A percentile compares a stretch with the other conserved stretches of the same genome.
phyloP scores from a whole-genome alignment of 2,797 vertebrate species.

The Smutsia temminckii region DNA sequence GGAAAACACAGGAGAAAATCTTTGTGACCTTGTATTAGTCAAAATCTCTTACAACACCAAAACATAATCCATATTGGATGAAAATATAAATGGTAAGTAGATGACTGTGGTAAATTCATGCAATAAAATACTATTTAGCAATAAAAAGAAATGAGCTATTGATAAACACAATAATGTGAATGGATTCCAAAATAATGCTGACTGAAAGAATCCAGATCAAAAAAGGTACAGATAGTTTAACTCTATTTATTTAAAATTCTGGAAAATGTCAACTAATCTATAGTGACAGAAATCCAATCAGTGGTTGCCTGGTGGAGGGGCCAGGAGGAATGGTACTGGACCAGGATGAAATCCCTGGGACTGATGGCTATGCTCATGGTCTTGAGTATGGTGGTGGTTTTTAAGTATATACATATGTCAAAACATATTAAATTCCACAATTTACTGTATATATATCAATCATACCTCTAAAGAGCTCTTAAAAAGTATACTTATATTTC shows the following conservation, averaged over 20 bases:
- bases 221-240: neutral
- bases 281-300: neutral
- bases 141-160: neutral
- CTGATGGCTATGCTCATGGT: neutral
- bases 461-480: neutral
- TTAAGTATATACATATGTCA: neutral
- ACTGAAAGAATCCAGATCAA: neutral
- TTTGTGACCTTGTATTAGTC: neutral
- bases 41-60: neutral
- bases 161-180: neutral
- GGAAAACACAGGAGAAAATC: neutral
- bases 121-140: neutral
- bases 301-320: neutral
- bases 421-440: neutral
- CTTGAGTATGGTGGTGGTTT: neutral
- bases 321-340: neutral
- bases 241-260: slow-evolving; percentile 37
- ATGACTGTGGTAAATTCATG: neutral
- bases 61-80: neutral
- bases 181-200: neutral
- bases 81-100: neutral
- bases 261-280: neutral
- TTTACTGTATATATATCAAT: neutral
- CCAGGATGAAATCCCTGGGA: neutral
- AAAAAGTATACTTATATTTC: neutral